Evolutionary conservation across 2,113 vertebrate species (phyloP).

Genomic region (Ctenomys sociabilis): DNA sequence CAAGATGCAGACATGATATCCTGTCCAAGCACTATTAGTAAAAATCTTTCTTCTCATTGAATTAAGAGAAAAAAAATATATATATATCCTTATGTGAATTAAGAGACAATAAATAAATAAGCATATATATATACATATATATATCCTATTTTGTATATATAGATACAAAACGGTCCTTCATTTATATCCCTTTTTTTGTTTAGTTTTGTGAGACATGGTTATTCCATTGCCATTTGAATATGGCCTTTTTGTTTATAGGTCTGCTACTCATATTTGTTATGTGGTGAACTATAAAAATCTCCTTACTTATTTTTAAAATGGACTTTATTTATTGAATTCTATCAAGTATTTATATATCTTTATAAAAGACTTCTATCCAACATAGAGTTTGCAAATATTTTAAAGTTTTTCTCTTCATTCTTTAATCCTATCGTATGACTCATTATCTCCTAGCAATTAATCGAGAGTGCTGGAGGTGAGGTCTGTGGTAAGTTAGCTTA

Average conservation of each 20-base stretch:
- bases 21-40: too few relatives aligned
- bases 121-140: too few relatives aligned
- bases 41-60: too few relatives aligned
- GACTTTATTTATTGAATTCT: constrained; percentile 19
- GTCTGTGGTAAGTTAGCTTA: not conserved
- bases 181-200: too few relatives aligned
- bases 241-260: not conserved
- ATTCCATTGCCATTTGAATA: too few relatives aligned
- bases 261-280: not conserved
- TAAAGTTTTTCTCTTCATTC: constrained; percentile 21
- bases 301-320: constrained; percentile 33
- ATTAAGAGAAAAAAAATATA: too few relatives aligned
- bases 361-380: not conserved
- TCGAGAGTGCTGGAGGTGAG: not conserved
- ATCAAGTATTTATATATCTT: constrained; percentile 4
- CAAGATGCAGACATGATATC: too few relatives aligned
- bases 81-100: too few relatives aligned
- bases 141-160: too few relatives aligned
- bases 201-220: too few relatives aligned
- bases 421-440: constrained; percentile 6
- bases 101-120: too few relatives aligned
- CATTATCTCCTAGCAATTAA: not conserved
- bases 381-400: constrained; percentile 45
- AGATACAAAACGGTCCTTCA: too few relatives aligned
- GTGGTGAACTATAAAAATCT: not conserved